Conservation (phyloP, 2,797 vertebrate genomes). For the Menidia menidia region DNA sequence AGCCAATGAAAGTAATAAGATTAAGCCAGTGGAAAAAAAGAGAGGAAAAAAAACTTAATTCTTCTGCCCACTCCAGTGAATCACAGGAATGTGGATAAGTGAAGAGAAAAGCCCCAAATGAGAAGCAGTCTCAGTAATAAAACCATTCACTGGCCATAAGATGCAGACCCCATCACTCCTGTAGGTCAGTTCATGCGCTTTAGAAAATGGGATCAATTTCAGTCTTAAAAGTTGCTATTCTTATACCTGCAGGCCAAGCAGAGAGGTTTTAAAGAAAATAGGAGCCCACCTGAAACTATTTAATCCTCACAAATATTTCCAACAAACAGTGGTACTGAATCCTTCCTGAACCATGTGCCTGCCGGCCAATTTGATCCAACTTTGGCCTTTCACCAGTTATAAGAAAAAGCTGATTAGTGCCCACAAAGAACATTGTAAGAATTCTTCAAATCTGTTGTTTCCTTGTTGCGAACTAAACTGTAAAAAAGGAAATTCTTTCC, state of each 20-base stretch:
- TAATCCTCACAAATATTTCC: constrained; percentile 65
- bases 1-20: constrained; percentile 70
- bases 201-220: constrained; percentile 69
- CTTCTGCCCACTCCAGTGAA: constrained; percentile 54
- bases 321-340: constrained; percentile 30
- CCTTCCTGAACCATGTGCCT: constrained; percentile 27
- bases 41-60: constrained; percentile 40
- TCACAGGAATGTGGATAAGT: constrained; percentile 60
- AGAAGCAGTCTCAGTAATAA: constrained; percentile 58
- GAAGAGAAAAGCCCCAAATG: constrained; percentile 47
- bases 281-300: constrained; percentile 74
- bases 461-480: constrained; percentile 20
- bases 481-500: constrained; percentile 22
- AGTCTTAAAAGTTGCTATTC: constrained; percentile 65
- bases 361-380: constrained; percentile 31
- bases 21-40: constrained; percentile 33
- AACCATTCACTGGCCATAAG: constrained; percentile 41
- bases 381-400: constrained; percentile 15
- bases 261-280: constrained; percentile 73
- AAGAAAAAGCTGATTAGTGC: constrained; percentile 29
- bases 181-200: too few species aligned
- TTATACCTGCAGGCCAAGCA: constrained; percentile 69
- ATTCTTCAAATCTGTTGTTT: constrained; percentile 21
- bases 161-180: constrained; percentile 16
- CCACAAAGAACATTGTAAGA: constrained; percentile 15